Evolutionary conservation across 2,888 invertebrate genomes (phyloP).

Genomic region (Chymomyza fuscimana): DNA sequence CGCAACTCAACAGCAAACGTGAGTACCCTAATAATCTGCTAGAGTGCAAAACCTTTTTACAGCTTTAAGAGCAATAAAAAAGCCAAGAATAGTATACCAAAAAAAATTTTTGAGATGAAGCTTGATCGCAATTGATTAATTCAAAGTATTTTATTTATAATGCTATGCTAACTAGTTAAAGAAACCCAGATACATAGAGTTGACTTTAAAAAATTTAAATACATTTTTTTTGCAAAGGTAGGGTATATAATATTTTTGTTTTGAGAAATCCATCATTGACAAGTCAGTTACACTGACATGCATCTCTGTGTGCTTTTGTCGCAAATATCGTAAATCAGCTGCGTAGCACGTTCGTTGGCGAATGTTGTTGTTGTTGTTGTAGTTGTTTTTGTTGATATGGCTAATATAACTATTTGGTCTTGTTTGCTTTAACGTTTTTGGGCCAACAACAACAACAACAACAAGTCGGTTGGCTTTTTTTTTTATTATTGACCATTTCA

Average conservation of each 20-base stretch:
- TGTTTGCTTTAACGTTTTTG: conserved; percentile 25
- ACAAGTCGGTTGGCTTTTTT: conserved; percentile 10
- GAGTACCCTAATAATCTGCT: too few relatives aligned
- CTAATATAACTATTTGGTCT: conserved; percentile 17
- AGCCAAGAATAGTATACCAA: too few relatives aligned
- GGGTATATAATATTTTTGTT: neutral
- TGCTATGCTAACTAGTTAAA: too few relatives aligned
- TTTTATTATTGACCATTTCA: conserved; percentile 63
- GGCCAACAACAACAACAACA: conserved; percentile 19
- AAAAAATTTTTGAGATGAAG: too few relatives aligned
- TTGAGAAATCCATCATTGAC: conserved; percentile 65
- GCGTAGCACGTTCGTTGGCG: conserved; percentile 52
- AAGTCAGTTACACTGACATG: conserved; percentile 38
- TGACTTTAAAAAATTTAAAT: too few relatives aligned
- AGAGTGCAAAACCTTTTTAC: too few relatives aligned
- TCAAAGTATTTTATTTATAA: too few relatives aligned
- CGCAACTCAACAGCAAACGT: too few relatives aligned
- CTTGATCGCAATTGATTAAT: too few relatives aligned
- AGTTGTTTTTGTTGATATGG: conserved; percentile 7
- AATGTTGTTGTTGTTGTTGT: conserved; percentile 15
- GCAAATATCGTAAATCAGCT: conserved; percentile 66
- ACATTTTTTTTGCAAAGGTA: conserved; percentile 2
- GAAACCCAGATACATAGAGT: too few relatives aligned
- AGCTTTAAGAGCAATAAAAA: too few relatives aligned
- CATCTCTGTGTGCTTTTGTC: conserved; percentile 37